Percentiles rank a stretch among this genome's conserved stretches.
Evolutionary conservation across 2,888 invertebrate genomes (phyloP).

Genomic region (Nipponacmea schrenckii): DNA sequence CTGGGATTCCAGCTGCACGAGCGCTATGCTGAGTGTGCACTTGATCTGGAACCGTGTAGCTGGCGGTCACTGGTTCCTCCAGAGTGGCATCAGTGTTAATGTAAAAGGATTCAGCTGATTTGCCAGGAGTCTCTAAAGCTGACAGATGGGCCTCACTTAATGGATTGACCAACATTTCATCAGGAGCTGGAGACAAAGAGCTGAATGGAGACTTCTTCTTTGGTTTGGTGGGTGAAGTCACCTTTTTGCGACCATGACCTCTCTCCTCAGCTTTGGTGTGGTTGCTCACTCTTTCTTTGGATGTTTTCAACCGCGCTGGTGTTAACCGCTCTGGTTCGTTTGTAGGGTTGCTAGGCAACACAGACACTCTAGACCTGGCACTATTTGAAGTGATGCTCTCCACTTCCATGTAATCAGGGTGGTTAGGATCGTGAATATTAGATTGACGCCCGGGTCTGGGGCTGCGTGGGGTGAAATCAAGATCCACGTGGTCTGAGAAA

Average conservation of each 20-base stretch:
- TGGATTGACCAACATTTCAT: conserved; percentile 37
- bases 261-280: conserved; percentile 78
- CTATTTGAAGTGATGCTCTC: conserved; percentile 47
- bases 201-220: conserved; percentile 25
- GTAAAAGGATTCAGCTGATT: conserved; percentile 27
- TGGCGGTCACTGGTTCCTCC: conserved; percentile 36
- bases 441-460: conserved; percentile 9
- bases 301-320: conserved; percentile 73
- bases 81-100: conserved; percentile 26
- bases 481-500: conserved; percentile 41
- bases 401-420: conserved; percentile 46
- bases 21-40: conserved; percentile 52
- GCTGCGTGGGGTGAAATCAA: conserved; percentile 35
- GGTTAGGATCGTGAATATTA: conserved; percentile 33
- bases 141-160: conserved; percentile 38
- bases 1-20: conserved; percentile 60
- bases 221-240: conserved; percentile 39
- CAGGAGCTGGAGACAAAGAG: conserved; percentile 14
- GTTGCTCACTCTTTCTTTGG: conserved; percentile 75
- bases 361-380: conserved; percentile 14
- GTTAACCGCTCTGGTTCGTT: conserved; percentile 71
- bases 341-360: conserved; percentile 13
- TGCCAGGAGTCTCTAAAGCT: conserved; percentile 14
- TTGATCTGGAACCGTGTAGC: conserved; percentile 54
- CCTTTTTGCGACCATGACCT: conserved; percentile 66